These are phyloP conservation scores for Panulirus ornatus DNA, from an alignment of 1,140 invertebrate species.

Conservation along the genomic window DNA sequence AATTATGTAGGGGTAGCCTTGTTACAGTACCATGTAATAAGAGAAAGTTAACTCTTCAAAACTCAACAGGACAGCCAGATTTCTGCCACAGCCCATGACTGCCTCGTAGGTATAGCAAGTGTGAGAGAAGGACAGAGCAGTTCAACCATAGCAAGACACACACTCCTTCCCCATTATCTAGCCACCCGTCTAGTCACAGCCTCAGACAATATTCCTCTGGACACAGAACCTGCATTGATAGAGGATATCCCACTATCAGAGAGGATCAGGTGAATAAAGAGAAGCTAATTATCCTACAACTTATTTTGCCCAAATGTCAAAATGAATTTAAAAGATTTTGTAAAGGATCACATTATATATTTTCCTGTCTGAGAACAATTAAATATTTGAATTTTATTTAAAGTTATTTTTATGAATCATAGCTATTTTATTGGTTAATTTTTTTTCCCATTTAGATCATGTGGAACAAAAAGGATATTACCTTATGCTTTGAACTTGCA, in stretches of 20 bases:
- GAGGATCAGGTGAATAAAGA: slow-evolving; percentile 25
- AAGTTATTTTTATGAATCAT: too few species aligned
- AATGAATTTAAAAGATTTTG: too few species aligned
- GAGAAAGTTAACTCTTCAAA: neutral
- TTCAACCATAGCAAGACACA: slow-evolving; percentile 61
- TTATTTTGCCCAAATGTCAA: too few species aligned
- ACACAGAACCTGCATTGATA: slow-evolving; percentile 71
- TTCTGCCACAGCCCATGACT: slow-evolving; percentile 66
- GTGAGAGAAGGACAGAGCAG: slow-evolving; percentile 64
- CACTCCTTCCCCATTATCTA: slow-evolving; percentile 73
- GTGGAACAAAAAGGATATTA: too few species aligned
- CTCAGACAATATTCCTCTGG: slow-evolving; percentile 59
- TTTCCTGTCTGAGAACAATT: too few species aligned
- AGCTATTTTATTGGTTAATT: too few species aligned
- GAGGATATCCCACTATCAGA: slow-evolving; percentile 68
- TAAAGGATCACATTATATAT: too few species aligned
- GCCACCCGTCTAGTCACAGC: slow-evolving; percentile 62
- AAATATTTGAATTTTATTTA: too few species aligned
- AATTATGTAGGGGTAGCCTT: too few species aligned
- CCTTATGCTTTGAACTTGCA: too few species aligned
- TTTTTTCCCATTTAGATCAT: too few species aligned
- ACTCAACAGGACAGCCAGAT: slow-evolving; percentile 53
- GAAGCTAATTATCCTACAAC: neutral
- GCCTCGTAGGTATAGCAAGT: slow-evolving; percentile 65
- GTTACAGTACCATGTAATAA: too few species aligned